Percentiles rank a stretch among this genome's conserved stretches.
phyloP scores from a whole-genome alignment of 2,888 invertebrate species.

The Vannuccia rotundouncinata region DNA sequence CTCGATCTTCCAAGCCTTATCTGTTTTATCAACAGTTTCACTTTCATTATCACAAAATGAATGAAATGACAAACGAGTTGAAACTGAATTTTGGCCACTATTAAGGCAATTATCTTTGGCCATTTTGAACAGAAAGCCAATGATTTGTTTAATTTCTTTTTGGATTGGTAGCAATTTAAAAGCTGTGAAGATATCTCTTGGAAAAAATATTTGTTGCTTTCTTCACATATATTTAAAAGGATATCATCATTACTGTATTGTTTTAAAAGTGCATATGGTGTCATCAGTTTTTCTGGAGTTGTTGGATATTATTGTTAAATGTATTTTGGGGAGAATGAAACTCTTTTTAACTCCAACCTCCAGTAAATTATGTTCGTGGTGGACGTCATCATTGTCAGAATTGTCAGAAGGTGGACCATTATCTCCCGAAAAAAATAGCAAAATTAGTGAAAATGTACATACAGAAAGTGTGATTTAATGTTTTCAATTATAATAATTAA shows the following conservation, averaged over 20 bases:
- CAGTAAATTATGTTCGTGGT: neutral
- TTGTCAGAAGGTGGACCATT: too few relatives aligned
- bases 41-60: conserved; percentile 35
- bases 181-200: conserved; percentile 12
- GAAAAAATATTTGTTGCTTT: conserved; percentile 18
- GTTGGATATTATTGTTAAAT: conserved; percentile 10
- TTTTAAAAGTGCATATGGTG: conserved; percentile 22
- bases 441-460: neutral
- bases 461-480: neutral
- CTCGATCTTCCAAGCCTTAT: conserved; percentile 32
- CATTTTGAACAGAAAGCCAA: conserved; percentile 29
- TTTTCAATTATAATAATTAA: neutral
- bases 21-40: neutral
- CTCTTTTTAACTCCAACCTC: neutral
- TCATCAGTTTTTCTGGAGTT: neutral
- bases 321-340: conserved; percentile 5
- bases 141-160: conserved; percentile 13
- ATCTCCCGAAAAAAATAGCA: neutral
- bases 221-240: conserved; percentile 12
- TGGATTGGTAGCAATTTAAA: conserved; percentile 24
- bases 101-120: conserved; percentile 45
- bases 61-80: conserved; percentile 18
- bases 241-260: conserved; percentile 17
- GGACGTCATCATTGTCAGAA: neutral
- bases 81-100: conserved; percentile 30